Evolutionary conservation across 2,888 invertebrate species (phyloP).

Genomic region (Pristionchus exspectatus): DNA sequence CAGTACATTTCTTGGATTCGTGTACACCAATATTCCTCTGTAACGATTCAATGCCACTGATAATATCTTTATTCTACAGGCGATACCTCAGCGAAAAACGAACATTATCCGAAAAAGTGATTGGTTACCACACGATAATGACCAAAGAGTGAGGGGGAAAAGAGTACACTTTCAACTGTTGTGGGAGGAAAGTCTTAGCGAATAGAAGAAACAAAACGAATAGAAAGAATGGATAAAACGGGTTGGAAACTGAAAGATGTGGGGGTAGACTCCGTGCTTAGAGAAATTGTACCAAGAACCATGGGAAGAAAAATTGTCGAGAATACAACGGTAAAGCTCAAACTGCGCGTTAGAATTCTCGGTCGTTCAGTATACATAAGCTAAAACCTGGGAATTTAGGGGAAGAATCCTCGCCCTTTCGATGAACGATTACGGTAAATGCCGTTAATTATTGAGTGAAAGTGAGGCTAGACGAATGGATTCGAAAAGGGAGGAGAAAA

Average conservation of each 20-base stretch:
- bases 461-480: neutral
- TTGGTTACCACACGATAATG: neutral
- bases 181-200: neutral
- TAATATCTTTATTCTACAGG: constrained; percentile 11
- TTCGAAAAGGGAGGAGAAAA: neutral
- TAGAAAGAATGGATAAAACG: constrained; percentile 31
- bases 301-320: neutral
- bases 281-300: constrained; percentile 1
- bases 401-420: neutral
- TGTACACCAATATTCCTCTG: neutral
- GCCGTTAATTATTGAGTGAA: neutral
- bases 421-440: neutral
- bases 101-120: neutral
- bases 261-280: neutral
- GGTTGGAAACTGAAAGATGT: neutral
- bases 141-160: neutral
- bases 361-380: neutral
- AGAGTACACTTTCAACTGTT: neutral
- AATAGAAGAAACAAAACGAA: constrained; percentile 28
- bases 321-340: neutral
- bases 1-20: neutral
- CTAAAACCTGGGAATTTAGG: constrained; percentile 19
- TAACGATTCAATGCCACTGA: neutral
- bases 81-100: neutral
- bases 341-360: neutral